These are phyloP conservation scores for Notamacropus eugenii DNA, from an alignment of 2,797 vertebrate genomes.

Conservation along the genomic window DNA sequence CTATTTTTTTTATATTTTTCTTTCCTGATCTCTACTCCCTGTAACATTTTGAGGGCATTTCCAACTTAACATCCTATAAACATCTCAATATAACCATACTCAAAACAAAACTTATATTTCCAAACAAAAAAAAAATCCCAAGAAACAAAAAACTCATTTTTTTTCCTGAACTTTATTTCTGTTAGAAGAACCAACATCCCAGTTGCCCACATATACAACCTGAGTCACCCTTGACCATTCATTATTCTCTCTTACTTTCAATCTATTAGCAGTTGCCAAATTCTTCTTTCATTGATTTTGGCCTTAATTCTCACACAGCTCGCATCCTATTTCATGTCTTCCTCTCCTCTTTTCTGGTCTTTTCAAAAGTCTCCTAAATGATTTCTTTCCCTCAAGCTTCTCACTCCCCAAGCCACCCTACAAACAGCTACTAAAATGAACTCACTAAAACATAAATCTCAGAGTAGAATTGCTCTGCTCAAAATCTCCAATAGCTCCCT, in stretches of 20 bases:
- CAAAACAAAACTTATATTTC: no score
- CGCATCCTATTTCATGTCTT: not conserved
- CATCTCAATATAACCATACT: no score
- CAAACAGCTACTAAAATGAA: not conserved
- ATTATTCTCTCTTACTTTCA: not conserved
- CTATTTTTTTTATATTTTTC: not conserved
- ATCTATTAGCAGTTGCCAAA: not conserved
- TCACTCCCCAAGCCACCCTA: not conserved
- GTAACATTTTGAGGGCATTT: not conserved
- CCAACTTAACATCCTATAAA: no score
- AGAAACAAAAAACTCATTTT: no score
- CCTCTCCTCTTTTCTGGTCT: no score
- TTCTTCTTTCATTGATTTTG: not conserved
- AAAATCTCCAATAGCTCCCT: not conserved
- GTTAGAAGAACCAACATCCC: not conserved
- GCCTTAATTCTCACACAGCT: not conserved
- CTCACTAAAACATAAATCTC: not conserved
- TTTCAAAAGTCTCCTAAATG: not conserved
- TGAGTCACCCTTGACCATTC: not conserved
- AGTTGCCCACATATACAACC: not conserved
- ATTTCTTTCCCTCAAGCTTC: not conserved
- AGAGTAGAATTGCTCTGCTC: not conserved
- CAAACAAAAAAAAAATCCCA: no score
- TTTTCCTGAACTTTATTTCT: not conserved
- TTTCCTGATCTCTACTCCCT: not conserved